These are phyloP conservation scores for Scaptomyza flava DNA, from an alignment of 2,888 invertebrate genomes.

Conservation along the genomic window DNA sequence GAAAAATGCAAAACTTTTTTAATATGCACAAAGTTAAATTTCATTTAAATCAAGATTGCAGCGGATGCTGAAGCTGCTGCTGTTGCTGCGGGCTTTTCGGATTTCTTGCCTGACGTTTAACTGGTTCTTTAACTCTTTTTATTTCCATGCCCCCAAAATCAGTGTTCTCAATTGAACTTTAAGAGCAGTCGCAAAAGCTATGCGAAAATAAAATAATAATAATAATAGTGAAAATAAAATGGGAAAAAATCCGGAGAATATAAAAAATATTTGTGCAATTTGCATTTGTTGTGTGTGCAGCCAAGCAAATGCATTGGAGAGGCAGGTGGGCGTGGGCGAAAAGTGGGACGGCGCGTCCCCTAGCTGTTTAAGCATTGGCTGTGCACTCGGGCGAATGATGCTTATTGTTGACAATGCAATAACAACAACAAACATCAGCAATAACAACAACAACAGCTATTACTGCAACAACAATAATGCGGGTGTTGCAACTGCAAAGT, in stretches of 20 bases:
- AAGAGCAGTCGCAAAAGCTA: slow-evolving; percentile 28
- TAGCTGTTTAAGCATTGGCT: slow-evolving; percentile 53
- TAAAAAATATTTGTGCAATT: slow-evolving; percentile 44
- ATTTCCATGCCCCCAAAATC: slow-evolving; percentile 1
- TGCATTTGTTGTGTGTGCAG: slow-evolving; percentile 59
- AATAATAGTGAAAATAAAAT: slow-evolving; percentile 15
- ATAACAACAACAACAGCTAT: slow-evolving; percentile 24
- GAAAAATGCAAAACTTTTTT: slow-evolving; percentile 76
- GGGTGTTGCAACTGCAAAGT: slow-evolving; percentile 48
- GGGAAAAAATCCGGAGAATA: slow-evolving; percentile 7
- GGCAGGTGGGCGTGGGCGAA: slow-evolving; percentile 21
- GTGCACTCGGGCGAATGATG: slow-evolving; percentile 50
- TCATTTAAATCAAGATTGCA: slow-evolving; percentile 76
- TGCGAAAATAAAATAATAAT: slow-evolving; percentile 11
- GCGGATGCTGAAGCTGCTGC: slow-evolving; percentile 35
- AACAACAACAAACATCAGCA: slow-evolving; percentile 45
- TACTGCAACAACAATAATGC: slow-evolving; percentile 37
- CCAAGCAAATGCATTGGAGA: slow-evolving; percentile 43
- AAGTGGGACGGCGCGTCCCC: neutral
- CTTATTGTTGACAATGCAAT: slow-evolving; percentile 65
- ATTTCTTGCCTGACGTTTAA: slow-evolving; percentile 35
- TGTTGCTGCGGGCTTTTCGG: slow-evolving; percentile 25
- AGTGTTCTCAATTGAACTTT: slow-evolving; percentile 33
- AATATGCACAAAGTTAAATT: slow-evolving; percentile 77
- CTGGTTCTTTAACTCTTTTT: slow-evolving; percentile 54